phyloP scores from a whole-genome alignment of 2,113 vertebrate species.

The Pimephales promelas region DNA sequence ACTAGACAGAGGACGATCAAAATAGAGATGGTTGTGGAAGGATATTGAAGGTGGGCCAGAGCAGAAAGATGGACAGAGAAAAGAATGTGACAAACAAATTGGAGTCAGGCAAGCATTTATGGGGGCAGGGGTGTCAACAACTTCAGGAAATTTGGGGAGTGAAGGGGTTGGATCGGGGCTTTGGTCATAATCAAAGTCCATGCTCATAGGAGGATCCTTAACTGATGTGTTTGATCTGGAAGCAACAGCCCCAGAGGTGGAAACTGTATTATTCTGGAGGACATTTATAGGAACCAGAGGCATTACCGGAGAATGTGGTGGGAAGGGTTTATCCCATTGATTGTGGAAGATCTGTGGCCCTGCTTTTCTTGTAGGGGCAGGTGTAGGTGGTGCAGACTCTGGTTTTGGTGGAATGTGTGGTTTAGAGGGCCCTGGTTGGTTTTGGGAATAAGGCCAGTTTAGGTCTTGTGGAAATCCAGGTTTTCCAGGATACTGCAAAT shows the following conservation, averaged over 20 bases:
- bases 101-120: not conserved
- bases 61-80: constrained; percentile 63
- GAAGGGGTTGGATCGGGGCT: not conserved
- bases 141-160: not conserved
- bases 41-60: constrained; percentile 58
- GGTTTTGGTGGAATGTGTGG: not conserved
- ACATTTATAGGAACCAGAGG: not conserved
- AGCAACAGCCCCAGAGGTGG: not conserved
- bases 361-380: not conserved
- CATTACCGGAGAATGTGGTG: not conserved
- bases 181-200: not conserved
- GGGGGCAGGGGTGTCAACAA: not conserved
- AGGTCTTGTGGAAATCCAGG: not conserved
- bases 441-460: not conserved
- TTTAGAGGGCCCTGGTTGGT: not conserved
- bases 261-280: not conserved
- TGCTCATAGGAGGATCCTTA: not conserved
- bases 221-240: not conserved
- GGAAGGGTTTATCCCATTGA: not conserved
- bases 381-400: not conserved
- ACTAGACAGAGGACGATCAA: constrained; percentile 39
- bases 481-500: not conserved
- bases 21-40: constrained; percentile 64
- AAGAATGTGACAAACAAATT: constrained; percentile 4
- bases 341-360: not conserved